Base-by-base conservation (phyloP, 2,113 vertebrate genomes). In the Micromys minutus region DNA sequence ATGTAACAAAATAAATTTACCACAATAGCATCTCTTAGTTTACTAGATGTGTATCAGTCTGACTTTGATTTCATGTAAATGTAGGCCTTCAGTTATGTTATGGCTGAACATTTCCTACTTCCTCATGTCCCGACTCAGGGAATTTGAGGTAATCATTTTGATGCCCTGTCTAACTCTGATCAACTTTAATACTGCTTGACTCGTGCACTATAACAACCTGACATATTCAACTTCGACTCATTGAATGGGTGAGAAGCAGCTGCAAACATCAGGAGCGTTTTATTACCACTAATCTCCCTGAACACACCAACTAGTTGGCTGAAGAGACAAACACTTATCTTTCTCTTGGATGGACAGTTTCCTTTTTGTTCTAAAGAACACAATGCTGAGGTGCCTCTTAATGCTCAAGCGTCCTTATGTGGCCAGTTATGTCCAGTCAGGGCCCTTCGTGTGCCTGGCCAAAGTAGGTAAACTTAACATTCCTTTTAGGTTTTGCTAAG, bases 41-140 rank as follows among this genome's bases (percentile, higher is more conserved):
- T 76, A 76, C 42, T 94, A 81, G 57, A 69, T 59, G 9, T 69
- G 29, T 75, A 81, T 81, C 84, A n/a, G 59, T 69, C 85, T 95
- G 17, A 57, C 57, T 55, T 87, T 83, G 13, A 36, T 65, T 94
- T 83, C 79, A 65, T 67, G 1, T 39, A 93, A 81, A 90, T 47
- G n/a, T 39, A 34, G 17, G 74, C 63, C 36, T 87, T 59, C 16
- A 79, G 76, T 87, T 42, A 47, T 34, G 69, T 76, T 34, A 50
- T 42, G 4, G 26, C 31, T 95, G 72, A 80, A 59, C 36, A 19
- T 59, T 91, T 80, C 87, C 72, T 69, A 61, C 9, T 55, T 11
- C 12, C 65, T 61, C 31, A 89, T 22, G 77, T 80, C 59, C 15
- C 72, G 50, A 69, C 42, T 85, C n/a, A 22, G 59, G 17, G 36